phyloP scores from a whole-genome alignment of 2,888 invertebrate genomes.

The Malacosoma neustria region DNA sequence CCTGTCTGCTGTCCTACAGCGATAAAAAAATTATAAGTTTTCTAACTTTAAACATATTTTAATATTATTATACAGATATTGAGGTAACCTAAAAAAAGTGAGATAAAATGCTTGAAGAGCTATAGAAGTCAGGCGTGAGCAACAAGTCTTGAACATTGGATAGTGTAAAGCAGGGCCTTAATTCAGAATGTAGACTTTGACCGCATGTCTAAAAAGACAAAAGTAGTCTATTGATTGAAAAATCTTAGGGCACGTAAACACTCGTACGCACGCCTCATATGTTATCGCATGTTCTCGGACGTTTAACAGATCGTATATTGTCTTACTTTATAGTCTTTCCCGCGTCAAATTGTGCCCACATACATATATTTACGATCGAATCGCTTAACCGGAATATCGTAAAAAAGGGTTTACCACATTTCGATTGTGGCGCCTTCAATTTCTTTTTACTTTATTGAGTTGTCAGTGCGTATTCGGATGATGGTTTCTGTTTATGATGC shows the following conservation, averaged over 20 bases:
- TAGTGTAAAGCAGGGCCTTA: too few species aligned
- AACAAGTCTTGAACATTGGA: too few species aligned
- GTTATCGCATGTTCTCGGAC: slow-evolving; percentile 39
- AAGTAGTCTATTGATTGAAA: slow-evolving; percentile 4
- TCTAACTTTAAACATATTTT: too few species aligned
- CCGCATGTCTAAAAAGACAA: too few species aligned
- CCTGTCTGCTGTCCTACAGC: too few species aligned
- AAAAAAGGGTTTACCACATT: neutral
- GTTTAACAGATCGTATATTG: slow-evolving; percentile 53
- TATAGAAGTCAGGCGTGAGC: too few species aligned
- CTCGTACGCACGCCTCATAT: slow-evolving; percentile 14
- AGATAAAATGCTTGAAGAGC: too few species aligned
- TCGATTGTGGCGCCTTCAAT: neutral
- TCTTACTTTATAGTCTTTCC: slow-evolving; percentile 36
- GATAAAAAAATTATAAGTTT: too few species aligned
- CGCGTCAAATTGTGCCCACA: slow-evolving; percentile 20
- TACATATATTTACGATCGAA: slow-evolving; percentile 18
- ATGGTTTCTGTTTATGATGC: neutral
- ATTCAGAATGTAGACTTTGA: too few species aligned
- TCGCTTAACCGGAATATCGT: slow-evolving; percentile 7
- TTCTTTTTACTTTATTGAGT: slow-evolving; percentile 11
- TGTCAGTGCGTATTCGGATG: neutral
- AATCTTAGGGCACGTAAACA: neutral
- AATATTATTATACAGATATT: too few species aligned
- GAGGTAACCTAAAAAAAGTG: too few species aligned